A percentile compares a stretch with the other conserved stretches of the same genome.
These are phyloP conservation scores for Arion vulgaris DNA, from an alignment of 1,140 invertebrate genomes.

Conservation along the genomic window DNA sequence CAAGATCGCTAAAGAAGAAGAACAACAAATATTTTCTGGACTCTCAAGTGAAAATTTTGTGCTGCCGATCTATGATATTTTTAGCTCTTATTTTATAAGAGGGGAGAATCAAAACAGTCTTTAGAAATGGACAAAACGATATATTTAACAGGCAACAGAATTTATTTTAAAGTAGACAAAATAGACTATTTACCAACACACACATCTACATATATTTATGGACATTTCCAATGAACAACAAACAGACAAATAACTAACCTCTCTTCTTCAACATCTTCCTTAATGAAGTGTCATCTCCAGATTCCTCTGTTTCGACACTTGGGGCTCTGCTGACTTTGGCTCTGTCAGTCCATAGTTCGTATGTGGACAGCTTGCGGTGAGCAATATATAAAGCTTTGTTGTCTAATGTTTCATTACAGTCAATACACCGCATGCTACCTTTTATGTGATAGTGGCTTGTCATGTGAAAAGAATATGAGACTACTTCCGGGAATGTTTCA, in stretches of 20 bases:
- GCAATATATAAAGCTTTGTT: not conserved
- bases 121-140: too few relatives aligned
- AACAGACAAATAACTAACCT: not conserved
- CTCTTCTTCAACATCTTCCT: not conserved
- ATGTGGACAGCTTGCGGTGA: slow-evolving; percentile 29
- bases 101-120: too few relatives aligned
- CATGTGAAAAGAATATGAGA: slow-evolving; percentile 6
- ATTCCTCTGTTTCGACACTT: not conserved
- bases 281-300: not conserved
- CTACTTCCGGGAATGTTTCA: slow-evolving; percentile 3
- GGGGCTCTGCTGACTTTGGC: not conserved
- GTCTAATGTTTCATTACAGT: slow-evolving; percentile 7
- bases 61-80: too few relatives aligned
- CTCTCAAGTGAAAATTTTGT: too few relatives aligned
- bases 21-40: too few relatives aligned
- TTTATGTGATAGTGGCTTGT: not conserved
- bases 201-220: too few relatives aligned
- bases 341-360: slow-evolving; percentile 23
- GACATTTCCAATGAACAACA: too few relatives aligned
- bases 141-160: too few relatives aligned
- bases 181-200: too few relatives aligned
- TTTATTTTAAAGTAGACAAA: too few relatives aligned
- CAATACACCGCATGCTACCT: not conserved
- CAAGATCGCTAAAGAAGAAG: too few relatives aligned
- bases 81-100: too few relatives aligned